phyloP scores from a whole-genome alignment of 2,113 vertebrate genomes.

The Phylloscopus whistleri region DNA sequence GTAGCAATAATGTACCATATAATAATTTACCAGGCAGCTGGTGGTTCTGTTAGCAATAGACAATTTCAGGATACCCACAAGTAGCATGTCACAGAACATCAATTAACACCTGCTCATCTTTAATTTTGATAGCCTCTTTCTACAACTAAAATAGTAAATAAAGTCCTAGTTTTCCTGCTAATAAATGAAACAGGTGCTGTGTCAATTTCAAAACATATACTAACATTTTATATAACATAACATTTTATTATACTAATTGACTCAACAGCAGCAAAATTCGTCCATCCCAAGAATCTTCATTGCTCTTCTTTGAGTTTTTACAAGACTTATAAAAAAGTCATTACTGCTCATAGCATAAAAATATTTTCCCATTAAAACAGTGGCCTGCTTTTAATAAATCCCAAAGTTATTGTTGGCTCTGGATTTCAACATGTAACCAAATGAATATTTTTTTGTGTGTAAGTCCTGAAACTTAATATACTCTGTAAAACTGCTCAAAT shows the following conservation, averaged over 20 bases:
- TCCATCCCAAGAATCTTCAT: slow-evolving; percentile 16
- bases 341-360: slow-evolving; percentile 61
- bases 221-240: no score
- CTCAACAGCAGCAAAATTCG: background rate
- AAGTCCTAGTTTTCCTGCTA: background rate
- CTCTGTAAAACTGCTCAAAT: slow-evolving; percentile 64
- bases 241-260: slow-evolving; percentile 8
- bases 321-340: slow-evolving; percentile 49
- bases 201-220: background rate
- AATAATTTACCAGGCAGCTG: background rate
- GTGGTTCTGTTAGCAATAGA: background rate
- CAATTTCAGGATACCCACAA: background rate
- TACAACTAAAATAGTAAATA: background rate
- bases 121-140: slow-evolving; percentile 12
- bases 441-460: slow-evolving; percentile 60
- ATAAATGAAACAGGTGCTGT: slow-evolving; percentile 25
- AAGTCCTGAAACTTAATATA: slow-evolving; percentile 69
- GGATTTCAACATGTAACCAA: slow-evolving; percentile 55
- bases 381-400: slow-evolving; percentile 72
- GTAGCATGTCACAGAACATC: background rate
- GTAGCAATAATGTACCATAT: background rate
- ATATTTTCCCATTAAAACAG: slow-evolving; percentile 69
- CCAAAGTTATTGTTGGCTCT: slow-evolving; percentile 66
- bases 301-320: slow-evolving; percentile 38
- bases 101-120: background rate